phyloP scores from a whole-genome alignment of 1,140 invertebrate genomes.

The Chrysoperla carnea region DNA sequence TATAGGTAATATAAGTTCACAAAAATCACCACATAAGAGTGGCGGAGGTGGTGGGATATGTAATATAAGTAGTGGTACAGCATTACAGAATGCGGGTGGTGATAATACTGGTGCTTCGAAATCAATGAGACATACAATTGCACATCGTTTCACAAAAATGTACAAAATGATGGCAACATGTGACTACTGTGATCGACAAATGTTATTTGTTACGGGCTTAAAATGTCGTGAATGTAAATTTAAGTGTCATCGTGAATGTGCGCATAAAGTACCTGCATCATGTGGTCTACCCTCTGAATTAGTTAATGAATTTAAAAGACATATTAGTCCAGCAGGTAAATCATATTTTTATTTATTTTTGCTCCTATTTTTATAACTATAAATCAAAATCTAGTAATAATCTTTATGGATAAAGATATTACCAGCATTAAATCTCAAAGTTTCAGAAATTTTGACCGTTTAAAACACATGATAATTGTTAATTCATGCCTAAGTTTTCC shows the following conservation, averaged over 20 bases:
- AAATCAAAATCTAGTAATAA: not conserved
- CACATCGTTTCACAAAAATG: constrained; percentile 76
- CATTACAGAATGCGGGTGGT: constrained; percentile 52
- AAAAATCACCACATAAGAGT: constrained; percentile 14
- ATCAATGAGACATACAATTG: constrained; percentile 78
- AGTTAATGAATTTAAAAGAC: constrained; percentile 57
- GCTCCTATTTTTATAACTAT: constrained; percentile 8
- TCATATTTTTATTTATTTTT: constrained; percentile 7
- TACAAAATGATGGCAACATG: constrained; percentile 81
- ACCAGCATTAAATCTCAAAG: no score
- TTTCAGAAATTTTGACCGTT: no score
- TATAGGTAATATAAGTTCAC: constrained; percentile 15
- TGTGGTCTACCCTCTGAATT: constrained; percentile 76
- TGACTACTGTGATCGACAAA: constrained; percentile 80
- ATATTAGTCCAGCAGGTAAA: constrained; percentile 40
- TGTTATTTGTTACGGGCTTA: constrained; percentile 66
- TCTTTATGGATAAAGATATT: not conserved
- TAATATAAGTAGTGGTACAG: constrained; percentile 30
- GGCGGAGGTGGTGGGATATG: not conserved
- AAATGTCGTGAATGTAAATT: constrained; percentile 95
- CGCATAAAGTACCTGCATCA: constrained; percentile 74
- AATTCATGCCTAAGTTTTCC: no score
- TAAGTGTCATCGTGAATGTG: constrained; percentile 77
- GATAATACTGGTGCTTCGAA: constrained; percentile 42
- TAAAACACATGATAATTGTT: no score